Conservation (phyloP, 2,797 vertebrate species). For the Sciaenops ocellatus region DNA sequence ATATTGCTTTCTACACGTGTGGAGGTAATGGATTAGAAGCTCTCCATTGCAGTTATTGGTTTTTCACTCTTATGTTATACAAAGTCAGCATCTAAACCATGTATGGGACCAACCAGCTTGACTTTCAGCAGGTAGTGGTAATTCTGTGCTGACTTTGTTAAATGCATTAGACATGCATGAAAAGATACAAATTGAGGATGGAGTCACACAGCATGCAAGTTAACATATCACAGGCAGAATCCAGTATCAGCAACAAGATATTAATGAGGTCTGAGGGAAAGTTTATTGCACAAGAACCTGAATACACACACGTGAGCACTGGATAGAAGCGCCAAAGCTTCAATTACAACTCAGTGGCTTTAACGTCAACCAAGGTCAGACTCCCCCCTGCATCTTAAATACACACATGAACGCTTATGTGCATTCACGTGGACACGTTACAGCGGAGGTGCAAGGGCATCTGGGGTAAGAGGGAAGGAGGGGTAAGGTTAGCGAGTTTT, state of each 20-base stretch:
- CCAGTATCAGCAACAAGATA: conserved; percentile 36
- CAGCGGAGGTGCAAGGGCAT: conserved; percentile 26
- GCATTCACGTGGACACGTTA: conserved; percentile 15
- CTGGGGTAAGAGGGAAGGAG: conserved; percentile 29
- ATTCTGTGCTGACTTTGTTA: conserved; percentile 42
- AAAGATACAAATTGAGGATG: conserved; percentile 27
- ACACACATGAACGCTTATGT: neutral
- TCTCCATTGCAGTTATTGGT: conserved; percentile 54
- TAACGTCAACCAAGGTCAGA: conserved; percentile 63
- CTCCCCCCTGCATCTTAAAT: conserved; percentile 11
- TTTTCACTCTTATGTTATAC: conserved; percentile 50
- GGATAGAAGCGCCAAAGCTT: conserved; percentile 11
- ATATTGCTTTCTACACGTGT: conserved; percentile 38
- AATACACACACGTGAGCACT: neutral
- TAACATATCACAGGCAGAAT: conserved; percentile 31
- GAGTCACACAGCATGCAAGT: conserved; percentile 21
- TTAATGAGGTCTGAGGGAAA: conserved; percentile 15
- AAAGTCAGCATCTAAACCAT: conserved; percentile 58
- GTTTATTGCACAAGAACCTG: neutral
- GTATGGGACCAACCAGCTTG: conserved; percentile 8
- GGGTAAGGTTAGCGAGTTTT: conserved; percentile 36
- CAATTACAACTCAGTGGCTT: conserved; percentile 38
- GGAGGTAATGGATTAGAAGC: conserved; percentile 56
- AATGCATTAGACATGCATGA: conserved; percentile 34
- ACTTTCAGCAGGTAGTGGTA: conserved; percentile 36